Percentiles rank a stretch among this genome's conserved stretches.
These are phyloP conservation scores for Latrodectus elegans DNA, from an alignment of 2,888 invertebrate genomes.

Conservation along the genomic window DNA sequence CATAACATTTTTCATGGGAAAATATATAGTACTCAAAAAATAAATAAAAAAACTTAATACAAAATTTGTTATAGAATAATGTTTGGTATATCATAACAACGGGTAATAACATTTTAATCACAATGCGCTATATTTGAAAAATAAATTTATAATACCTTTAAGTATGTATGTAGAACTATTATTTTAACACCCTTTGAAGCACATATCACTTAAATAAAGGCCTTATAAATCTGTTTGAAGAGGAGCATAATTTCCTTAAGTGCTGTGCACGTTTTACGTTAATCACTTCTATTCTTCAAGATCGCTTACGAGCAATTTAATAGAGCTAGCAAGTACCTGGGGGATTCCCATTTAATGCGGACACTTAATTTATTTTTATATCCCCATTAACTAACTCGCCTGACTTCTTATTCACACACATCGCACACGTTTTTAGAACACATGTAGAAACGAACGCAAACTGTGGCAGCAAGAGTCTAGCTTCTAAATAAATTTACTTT, in stretches of 20 bases:
- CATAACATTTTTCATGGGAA: too few relatives aligned
- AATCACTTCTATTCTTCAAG: constrained; percentile 51
- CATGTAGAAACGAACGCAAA: background rate
- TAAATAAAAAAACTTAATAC: too few relatives aligned
- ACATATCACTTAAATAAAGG: constrained; percentile 21
- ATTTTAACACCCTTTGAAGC: constrained; percentile 19
- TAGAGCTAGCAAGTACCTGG: constrained; percentile 13
- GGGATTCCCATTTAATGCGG: constrained; percentile 47
- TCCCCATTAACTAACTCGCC: constrained; percentile 22
- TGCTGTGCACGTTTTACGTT: constrained; percentile 36
- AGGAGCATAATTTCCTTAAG: constrained; percentile 39
- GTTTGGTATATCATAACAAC: too few relatives aligned
- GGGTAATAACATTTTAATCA: too few relatives aligned
- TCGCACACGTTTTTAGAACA: background rate
- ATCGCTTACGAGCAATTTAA: constrained; percentile 43
- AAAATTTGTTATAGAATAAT: too few relatives aligned
- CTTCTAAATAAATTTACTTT: background rate
- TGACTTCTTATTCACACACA: background rate
- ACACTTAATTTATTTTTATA: constrained; percentile 56
- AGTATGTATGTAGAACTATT: background rate
- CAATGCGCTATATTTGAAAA: too few relatives aligned
- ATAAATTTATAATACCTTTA: background rate
- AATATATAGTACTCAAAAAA: too few relatives aligned
- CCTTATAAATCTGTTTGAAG: constrained; percentile 29
- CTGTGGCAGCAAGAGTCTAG: background rate